Conservation (phyloP, 2,888 invertebrate genomes). For the Scaptomyza flava region DNA sequence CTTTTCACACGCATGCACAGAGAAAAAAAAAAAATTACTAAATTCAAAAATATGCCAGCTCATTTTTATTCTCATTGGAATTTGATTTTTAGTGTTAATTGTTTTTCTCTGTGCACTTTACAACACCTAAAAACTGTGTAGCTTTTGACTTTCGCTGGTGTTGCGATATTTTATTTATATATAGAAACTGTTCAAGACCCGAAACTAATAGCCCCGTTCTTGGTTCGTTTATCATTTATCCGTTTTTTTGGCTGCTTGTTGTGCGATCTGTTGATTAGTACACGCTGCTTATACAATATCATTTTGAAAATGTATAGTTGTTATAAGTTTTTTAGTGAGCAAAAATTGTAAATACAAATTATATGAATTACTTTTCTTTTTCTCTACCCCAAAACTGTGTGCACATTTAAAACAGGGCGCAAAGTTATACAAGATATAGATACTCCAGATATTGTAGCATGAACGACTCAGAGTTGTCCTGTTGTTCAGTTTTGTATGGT, state of each 20-base stretch:
- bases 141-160: conserved; percentile 68
- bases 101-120: conserved; percentile 3
- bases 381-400: conserved; percentile 32
- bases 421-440: conserved; percentile 30
- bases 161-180: conserved; percentile 58
- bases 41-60: not conserved
- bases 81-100: too few species aligned
- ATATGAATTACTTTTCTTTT: conserved; percentile 4
- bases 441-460: conserved; percentile 49
- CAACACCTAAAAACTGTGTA: conserved; percentile 46
- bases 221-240: conserved; percentile 2
- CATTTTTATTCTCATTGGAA: too few species aligned
- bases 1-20: conserved; percentile 26
- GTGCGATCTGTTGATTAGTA: conserved; percentile 53
- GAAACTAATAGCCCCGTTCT: conserved; percentile 21
- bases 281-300: conserved; percentile 53
- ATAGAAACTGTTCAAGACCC: conserved; percentile 44
- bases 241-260: conserved; percentile 64
- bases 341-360: conserved; percentile 37
- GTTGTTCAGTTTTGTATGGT: conserved; percentile 31
- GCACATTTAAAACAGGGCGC: conserved; percentile 58
- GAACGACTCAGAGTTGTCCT: conserved; percentile 51
- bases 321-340: not conserved
- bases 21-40: not conserved
- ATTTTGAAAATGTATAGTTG: conserved; percentile 21